Conservation (phyloP, 1,140 invertebrate genomes). For the Pseudoatta argentina region DNA sequence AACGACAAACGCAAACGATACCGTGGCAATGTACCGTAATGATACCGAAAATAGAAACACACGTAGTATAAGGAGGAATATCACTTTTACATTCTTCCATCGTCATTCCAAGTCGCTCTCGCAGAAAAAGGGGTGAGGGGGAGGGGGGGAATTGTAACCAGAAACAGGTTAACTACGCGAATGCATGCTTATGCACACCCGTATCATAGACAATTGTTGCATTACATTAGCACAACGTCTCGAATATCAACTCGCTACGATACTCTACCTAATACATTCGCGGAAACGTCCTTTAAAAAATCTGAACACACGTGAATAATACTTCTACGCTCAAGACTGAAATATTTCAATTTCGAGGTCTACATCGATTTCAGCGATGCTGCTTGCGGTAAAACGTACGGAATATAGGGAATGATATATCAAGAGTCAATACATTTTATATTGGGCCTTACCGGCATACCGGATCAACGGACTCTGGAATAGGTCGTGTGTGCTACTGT, state of each 20-base stretch:
- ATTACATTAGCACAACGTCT: slow-evolving; percentile 78
- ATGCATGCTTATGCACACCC: slow-evolving; percentile 75
- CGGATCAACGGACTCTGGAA: slow-evolving; percentile 28
- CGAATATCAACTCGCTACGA: slow-evolving; percentile 72
- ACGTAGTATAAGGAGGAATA: slow-evolving; percentile 69
- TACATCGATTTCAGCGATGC: slow-evolving; percentile 62
- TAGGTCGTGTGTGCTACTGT: slow-evolving; percentile 6
- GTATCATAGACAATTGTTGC: slow-evolving; percentile 75
- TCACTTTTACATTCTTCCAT: slow-evolving; percentile 74
- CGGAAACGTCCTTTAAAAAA: slow-evolving; percentile 48
- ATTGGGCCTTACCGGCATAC: slow-evolving; percentile 45
- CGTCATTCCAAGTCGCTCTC: slow-evolving; percentile 77
- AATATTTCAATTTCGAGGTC: slow-evolving; percentile 50
- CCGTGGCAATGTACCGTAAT: slow-evolving; percentile 63
- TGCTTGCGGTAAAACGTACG: slow-evolving; percentile 66
- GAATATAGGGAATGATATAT: slow-evolving; percentile 42
- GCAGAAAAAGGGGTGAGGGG: not conserved
- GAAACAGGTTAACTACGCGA: slow-evolving; percentile 76
- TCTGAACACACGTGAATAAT: slow-evolving; percentile 31
- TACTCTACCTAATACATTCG: slow-evolving; percentile 71
- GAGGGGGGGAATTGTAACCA: slow-evolving; percentile 50
- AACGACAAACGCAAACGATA: slow-evolving; percentile 74
- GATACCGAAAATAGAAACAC: slow-evolving; percentile 61
- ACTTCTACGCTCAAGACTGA: slow-evolving; percentile 62
- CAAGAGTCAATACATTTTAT: slow-evolving; percentile 45